Evolutionary conservation across 1,140 invertebrate species (phyloP), one percentile per base, ranked within the genome.

Genomic region (Choristoneura fumiferana): DNA sequence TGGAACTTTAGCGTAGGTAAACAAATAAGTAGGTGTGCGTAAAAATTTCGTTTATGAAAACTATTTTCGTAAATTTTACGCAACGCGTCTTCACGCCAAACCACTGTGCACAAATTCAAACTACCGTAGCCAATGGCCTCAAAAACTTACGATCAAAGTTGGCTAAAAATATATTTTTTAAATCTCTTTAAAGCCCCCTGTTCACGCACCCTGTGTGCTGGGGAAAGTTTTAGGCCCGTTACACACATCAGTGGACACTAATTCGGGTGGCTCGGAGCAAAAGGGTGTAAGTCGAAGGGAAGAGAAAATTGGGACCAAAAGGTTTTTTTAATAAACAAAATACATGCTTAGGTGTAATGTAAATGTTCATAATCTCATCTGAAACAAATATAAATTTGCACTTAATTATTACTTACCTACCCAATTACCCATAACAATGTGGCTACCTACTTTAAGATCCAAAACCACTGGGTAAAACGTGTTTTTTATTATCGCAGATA

Each of bases 161-260:
- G 43, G 18, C 43, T 49, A 49, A 54, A 54, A 54, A 54, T 35
- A 36, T 54, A 15, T 67, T 72, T 77, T 79, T 71, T 60, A 73
- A 77, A 74, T 73, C 73, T 67, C 65, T 76, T 71, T 75, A 76
- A 69, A 69, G 62, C 65, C 64, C 67, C 69, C 64, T 60, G 57
- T 64, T 49, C 59, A 52, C 39, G 55, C 65, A 53, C 58, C 33
- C 56, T 37, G 58, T 14, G 57, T 60, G 69, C 67, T 62, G 74
- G 58, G 72, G 66, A 76, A 76, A 76, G 61, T 76, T 76, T 78
- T 73, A 63, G 69, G 67, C 76, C 78, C 73, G 78, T 82, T 69
- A 78, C 69, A 84, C 78, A 84, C 81, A 81, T 77, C 78, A 64
- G 39, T 81, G 81, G 60, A 53, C 75, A 77, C 78, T 74, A 72